These are phyloP conservation scores for Apistogramma diplotaenia DNA, from an alignment of 2,113 vertebrate genomes.

Conservation along the genomic window DNA sequence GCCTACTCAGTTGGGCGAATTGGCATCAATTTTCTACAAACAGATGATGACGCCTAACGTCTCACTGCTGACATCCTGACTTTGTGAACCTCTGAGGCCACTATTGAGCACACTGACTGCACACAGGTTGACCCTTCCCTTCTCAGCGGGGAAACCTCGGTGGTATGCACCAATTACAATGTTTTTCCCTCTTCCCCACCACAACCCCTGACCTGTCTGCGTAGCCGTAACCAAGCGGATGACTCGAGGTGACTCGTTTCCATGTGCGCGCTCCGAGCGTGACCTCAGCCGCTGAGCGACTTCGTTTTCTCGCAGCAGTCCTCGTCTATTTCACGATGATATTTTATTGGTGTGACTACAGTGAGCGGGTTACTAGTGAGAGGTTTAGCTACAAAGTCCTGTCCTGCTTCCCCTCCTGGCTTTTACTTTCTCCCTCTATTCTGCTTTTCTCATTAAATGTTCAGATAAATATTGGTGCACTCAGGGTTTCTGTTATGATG, in stretches of 20 bases:
- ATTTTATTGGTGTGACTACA: not conserved
- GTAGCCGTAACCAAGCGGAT: constrained; percentile 25
- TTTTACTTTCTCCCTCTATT: constrained; percentile 9
- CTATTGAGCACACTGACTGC: not conserved
- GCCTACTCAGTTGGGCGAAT: not conserved
- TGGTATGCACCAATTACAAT: constrained; percentile 44
- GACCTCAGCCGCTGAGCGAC: not conserved
- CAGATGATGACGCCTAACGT: not conserved
- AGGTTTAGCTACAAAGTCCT: constrained; percentile 6
- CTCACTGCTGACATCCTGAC: not conserved
- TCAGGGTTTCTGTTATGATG: constrained; percentile 50
- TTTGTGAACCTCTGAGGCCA: not conserved
- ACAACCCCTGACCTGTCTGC: constrained; percentile 21
- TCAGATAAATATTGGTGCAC: constrained; percentile 41
- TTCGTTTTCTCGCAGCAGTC: not conserved
- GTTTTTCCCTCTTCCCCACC: constrained; percentile 11
- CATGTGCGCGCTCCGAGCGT: not conserved
- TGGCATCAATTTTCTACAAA: not conserved
- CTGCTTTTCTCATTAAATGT: constrained; percentile 57
- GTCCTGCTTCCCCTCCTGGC: not conserved
- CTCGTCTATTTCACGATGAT: not conserved
- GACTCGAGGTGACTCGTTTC: constrained; percentile 50
- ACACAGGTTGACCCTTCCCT: constrained; percentile 23
- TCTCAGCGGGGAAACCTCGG: constrained; percentile 1
- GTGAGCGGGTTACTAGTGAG: constrained; percentile 4